Percentiles rank a stretch among this genome's conserved stretches.
Evolutionary conservation across 2,888 invertebrate genomes (phyloP).

Genomic region (Hirtodrosophila trivittata): DNA sequence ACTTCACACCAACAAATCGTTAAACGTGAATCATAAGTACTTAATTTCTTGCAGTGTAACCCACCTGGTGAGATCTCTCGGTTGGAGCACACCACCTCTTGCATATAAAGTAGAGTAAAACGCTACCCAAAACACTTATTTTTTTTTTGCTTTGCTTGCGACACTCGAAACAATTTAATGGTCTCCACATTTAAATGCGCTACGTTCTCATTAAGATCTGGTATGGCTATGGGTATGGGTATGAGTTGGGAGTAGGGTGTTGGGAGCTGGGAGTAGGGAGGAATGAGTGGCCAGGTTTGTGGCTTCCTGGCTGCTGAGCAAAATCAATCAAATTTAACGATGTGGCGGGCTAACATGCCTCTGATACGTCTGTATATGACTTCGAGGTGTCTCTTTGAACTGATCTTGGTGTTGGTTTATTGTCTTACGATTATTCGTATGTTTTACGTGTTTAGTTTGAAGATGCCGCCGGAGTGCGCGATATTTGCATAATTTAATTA

Average conservation of each 20-base stretch:
- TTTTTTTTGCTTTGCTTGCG: constrained; percentile 32
- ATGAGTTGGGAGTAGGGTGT: not conserved
- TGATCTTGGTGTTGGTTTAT: constrained; percentile 43
- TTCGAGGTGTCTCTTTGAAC: constrained; percentile 20
- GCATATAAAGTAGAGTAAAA: constrained; percentile 33
- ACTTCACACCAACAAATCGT: too few relatives aligned
- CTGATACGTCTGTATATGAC: too few relatives aligned
- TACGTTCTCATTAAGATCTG: constrained; percentile 69
- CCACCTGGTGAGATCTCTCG: constrained; percentile 4
- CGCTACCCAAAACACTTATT: constrained; percentile 33
- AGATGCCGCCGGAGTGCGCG: constrained; percentile 51
- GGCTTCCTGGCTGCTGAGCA: constrained; percentile 57
- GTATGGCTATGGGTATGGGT: not conserved
- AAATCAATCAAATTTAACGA: constrained; percentile 79
- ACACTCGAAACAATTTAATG: constrained; percentile 53
- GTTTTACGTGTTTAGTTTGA: constrained; percentile 46
- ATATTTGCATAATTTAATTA: constrained; percentile 78
- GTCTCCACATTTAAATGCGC: constrained; percentile 69
- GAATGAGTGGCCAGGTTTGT: constrained; percentile 24
- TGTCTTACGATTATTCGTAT: constrained; percentile 10
- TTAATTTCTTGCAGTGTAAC: constrained; percentile 32
- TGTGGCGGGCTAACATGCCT: constrained; percentile 45
- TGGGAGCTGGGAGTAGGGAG: not conserved
- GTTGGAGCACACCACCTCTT: constrained; percentile 10
- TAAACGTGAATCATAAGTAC: too few relatives aligned